phyloP scores from a whole-genome alignment of 2,888 invertebrate genomes.

The Augochlorella aurata region DNA sequence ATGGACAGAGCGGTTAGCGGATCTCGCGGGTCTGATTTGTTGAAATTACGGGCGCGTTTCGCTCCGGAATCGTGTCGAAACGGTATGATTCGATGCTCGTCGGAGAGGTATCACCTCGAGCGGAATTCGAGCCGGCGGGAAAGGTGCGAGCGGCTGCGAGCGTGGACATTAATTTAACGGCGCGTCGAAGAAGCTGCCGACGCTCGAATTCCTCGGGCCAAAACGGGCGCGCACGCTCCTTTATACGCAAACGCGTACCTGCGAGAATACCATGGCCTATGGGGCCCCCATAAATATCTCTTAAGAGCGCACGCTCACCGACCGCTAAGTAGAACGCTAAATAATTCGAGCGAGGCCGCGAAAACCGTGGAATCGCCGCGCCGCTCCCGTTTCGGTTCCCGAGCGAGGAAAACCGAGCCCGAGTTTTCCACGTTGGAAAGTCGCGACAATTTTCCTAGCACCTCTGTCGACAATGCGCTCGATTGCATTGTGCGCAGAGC shows the following conservation, averaged over 20 bases:
- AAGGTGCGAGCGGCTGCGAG: conserved; percentile 35
- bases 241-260: conserved; percentile 23
- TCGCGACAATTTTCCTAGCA: background rate
- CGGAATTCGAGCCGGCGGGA: conserved; percentile 22
- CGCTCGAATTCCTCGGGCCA: conserved; percentile 39
- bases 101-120: conserved; percentile 3
- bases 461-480: background rate
- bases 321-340: conserved; percentile 45
- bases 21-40: background rate
- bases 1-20: too few species aligned
- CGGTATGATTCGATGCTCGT: conserved; percentile 22
- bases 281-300: conserved; percentile 43
- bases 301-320: conserved; percentile 26
- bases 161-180: conserved; percentile 52
- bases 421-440: background rate
- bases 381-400: background rate
- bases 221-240: conserved; percentile 52
- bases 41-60: background rate
- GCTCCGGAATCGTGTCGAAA: background rate
- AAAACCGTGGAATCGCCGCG: conserved; percentile 23
- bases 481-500: background rate
- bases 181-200: conserved; percentile 31
- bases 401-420: background rate
- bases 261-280: conserved; percentile 32
- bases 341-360: conserved; percentile 32